Conservation (phyloP, 2,888 invertebrate species). For the Stenurella melanura region DNA sequence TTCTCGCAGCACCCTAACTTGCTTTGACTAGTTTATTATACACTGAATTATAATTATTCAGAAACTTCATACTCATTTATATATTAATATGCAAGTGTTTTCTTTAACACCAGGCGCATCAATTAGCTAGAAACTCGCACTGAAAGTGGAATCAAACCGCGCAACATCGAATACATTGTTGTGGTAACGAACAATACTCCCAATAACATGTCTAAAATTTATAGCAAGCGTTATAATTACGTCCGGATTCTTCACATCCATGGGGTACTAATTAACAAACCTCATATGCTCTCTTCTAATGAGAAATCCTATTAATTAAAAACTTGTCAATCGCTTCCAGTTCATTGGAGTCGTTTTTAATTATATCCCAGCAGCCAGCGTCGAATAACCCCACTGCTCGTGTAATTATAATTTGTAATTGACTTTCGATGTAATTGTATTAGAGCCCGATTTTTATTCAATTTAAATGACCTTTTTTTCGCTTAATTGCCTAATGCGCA, state of each 20-base stretch:
- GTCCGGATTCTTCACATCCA: constrained; percentile 19
- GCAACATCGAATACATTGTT: not conserved
- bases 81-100: too few relatives aligned
- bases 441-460: constrained; percentile 43
- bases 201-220: not conserved
- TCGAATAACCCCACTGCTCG: constrained; percentile 37
- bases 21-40: too few relatives aligned
- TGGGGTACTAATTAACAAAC: constrained; percentile 39
- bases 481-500: constrained; percentile 35
- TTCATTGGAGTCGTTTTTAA: constrained; percentile 61
- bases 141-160: constrained; percentile 5
- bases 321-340: constrained; percentile 64
- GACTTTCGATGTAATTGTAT: constrained; percentile 55
- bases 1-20: too few relatives aligned
- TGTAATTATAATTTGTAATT: constrained; percentile 59
- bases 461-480: constrained; percentile 35
- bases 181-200: not conserved
- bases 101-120: too few relatives aligned
- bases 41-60: too few relatives aligned
- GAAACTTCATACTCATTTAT: too few relatives aligned
- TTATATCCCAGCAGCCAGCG: constrained; percentile 49
- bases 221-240: constrained; percentile 22
- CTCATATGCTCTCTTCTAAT: constrained; percentile 52
- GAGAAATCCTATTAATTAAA: constrained; percentile 65
- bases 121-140: not conserved